These are phyloP conservation scores for Glandiceps talaboti DNA, from an alignment of 53 echinoderm and acorn worm genomes.

Conservation along the genomic window DNA sequence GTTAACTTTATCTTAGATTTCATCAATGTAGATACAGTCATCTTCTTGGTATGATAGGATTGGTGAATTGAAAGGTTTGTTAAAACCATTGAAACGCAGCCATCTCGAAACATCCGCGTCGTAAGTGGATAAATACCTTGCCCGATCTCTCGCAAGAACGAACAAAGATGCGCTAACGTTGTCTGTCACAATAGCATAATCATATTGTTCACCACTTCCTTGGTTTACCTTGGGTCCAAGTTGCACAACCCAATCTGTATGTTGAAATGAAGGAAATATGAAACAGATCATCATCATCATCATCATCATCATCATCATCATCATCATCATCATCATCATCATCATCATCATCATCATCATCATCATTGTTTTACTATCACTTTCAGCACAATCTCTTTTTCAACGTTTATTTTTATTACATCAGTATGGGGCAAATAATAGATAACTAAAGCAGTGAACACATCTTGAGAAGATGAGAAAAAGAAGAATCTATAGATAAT, in stretches of 20 bases:
- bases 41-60: conserved; percentile 42
- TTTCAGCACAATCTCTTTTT: no score
- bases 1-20: no score
- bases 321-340: no score
- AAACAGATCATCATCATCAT: no score
- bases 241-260: conserved; percentile 55
- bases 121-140: conserved; percentile 23
- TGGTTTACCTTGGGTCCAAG: conserved; percentile 41
- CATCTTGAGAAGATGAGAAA: no score
- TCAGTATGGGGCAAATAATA: no score
- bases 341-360: no score
- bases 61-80: conserved; percentile 12
- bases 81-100: conserved; percentile 35
- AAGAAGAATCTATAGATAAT: background rate
- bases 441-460: no score
- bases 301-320: no score
- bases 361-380: no score
- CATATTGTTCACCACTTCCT: conserved; percentile 25
- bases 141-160: conserved; percentile 43
- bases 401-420: no score
- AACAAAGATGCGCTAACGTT: conserved; percentile 17
- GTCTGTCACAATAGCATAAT: conserved; percentile 42
- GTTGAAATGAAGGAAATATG: no score
- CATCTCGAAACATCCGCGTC: conserved; percentile 39
- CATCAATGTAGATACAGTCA: conserved; percentile 39